Conservation (phyloP, 2,797 vertebrate species). For the Manis pentadactyla region DNA sequence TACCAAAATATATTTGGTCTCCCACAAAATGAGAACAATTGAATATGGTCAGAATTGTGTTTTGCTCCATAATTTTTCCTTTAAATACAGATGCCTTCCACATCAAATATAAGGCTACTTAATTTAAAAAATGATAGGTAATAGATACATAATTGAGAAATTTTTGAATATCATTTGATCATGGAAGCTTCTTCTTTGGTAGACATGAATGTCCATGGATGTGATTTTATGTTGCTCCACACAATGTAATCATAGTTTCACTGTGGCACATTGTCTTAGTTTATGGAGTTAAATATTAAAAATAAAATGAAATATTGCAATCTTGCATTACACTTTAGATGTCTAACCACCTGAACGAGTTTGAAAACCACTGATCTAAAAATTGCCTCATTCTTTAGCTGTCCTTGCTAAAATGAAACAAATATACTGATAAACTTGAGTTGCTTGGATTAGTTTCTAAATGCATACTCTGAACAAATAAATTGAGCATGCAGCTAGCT, state of each 20-base stretch:
- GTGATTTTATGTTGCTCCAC: not conserved
- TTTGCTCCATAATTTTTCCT: not conserved
- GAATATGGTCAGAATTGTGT: not conserved
- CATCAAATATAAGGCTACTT: not conserved
- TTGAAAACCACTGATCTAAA: conserved; percentile 1
- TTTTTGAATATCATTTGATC: not conserved
- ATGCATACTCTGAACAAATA: not conserved
- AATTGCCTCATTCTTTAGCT: not conserved
- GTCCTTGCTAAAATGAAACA: not conserved
- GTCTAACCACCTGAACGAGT: not conserved
- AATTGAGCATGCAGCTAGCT: not conserved
- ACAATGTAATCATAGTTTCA: not conserved
- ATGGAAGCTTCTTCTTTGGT: not conserved
- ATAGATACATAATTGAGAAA: not conserved
- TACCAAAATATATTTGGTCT: not conserved
- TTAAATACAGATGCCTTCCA: not conserved
- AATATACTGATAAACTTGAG: not conserved
- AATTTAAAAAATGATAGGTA: not conserved
- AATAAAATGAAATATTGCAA: not conserved
- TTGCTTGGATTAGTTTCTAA: conserved; percentile 17
- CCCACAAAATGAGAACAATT: not conserved
- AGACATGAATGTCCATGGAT: not conserved
- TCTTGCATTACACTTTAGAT: not conserved
- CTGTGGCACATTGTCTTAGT: not conserved
- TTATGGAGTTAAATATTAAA: not conserved